A percentile compares a stretch with the other conserved stretches of the same genome.
phyloP scores from a whole-genome alignment of 2,113 vertebrate genomes.

The Leptobrachium leishanense region DNA sequence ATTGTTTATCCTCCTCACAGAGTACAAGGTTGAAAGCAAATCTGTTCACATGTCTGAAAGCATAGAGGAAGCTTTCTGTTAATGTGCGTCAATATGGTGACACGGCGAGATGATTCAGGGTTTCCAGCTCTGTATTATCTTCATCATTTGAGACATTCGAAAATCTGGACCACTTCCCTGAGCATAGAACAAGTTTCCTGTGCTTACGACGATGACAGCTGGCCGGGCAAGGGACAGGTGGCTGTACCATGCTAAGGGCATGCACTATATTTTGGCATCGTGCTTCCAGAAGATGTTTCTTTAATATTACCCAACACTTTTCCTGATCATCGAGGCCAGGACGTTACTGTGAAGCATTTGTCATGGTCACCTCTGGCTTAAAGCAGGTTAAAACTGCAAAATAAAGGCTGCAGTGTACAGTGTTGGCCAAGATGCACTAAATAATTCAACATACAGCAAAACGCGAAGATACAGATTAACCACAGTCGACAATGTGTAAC shows the following conservation, averaged over 20 bases:
- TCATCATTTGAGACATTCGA: neutral
- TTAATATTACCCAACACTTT: neutral
- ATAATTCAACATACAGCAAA: neutral
- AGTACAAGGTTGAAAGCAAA: neutral
- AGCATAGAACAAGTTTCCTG: neutral
- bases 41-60: neutral
- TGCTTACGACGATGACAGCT: slow-evolving; percentile 14
- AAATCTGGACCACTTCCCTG: slow-evolving; percentile 14
- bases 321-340: neutral
- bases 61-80: neutral
- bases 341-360: no score
- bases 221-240: slow-evolving; percentile 13
- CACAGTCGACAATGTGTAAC: no score
- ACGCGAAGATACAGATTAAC: no score
- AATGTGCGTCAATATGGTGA: neutral
- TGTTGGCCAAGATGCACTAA: neutral
- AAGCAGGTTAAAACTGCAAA: neutral
- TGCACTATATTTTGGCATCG: neutral
- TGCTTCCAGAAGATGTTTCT: slow-evolving; percentile 9
- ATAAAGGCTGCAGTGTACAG: neutral
- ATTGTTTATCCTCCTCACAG: neutral
- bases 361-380: neutral
- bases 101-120: neutral
- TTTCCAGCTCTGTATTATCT: neutral
- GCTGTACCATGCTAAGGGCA: slow-evolving; percentile 3